These are phyloP conservation scores for Mormyrops attenuatus DNA, from an alignment of 2,797 vertebrate genomes.

Conservation along the genomic window DNA sequence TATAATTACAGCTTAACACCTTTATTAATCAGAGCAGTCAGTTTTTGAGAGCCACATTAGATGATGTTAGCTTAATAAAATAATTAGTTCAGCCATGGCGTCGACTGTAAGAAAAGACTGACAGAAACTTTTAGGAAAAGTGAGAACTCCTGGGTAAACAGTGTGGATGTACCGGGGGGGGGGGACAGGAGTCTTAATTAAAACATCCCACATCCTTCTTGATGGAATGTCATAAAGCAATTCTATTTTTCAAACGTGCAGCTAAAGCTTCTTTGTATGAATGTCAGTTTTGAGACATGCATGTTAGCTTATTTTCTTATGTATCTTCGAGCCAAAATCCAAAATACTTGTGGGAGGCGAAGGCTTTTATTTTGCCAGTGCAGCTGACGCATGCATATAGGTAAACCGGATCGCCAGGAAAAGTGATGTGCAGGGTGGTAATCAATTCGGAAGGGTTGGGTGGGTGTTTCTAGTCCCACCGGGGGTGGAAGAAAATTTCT, in stretches of 20 bases:
- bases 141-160: conserved; percentile 22
- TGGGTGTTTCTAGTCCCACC: background rate
- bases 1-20: conserved; percentile 64
- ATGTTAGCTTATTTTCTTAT: background rate
- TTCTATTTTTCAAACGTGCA: background rate
- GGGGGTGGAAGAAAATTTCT: background rate
- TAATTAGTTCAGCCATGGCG: conserved; percentile 49
- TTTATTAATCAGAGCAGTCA: conserved; percentile 58
- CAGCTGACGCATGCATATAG: background rate
- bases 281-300: background rate
- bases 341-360: background rate
- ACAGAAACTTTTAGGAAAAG: conserved; percentile 38
- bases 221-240: background rate
- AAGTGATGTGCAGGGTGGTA: background rate
- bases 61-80: conserved; percentile 65
- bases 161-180: background rate
- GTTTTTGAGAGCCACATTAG: conserved; percentile 63
- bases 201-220: background rate
- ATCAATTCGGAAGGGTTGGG: background rate
- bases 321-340: background rate
- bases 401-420: background rate
- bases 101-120: conserved; percentile 41
- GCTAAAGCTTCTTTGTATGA: background rate
- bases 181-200: background rate
- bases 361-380: background rate